A percentile compares a stretch with the other conserved stretches of the same genome.
Evolutionary conservation across 2,888 invertebrate species (phyloP).

Genomic region (Chrysolina americana): DNA sequence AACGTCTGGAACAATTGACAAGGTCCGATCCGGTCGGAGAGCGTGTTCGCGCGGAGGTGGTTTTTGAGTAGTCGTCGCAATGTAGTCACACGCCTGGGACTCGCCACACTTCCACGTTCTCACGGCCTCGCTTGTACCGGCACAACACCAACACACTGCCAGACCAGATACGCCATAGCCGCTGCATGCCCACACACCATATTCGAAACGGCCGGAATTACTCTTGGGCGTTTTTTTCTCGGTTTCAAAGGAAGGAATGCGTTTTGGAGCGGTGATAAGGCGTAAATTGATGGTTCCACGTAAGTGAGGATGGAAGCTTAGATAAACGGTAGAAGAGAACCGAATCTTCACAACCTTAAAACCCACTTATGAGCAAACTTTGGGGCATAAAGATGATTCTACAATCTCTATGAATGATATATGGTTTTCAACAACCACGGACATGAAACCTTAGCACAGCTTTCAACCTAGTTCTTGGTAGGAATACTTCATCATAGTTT

Average conservation of each 20-base stretch:
- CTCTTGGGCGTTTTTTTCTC: conserved; percentile 37
- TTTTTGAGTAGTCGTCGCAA: conserved; percentile 48
- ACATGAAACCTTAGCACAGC: no score
- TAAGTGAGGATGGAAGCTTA: not conserved
- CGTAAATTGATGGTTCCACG: not conserved
- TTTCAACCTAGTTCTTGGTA: no score
- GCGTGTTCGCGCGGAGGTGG: conserved; percentile 46
- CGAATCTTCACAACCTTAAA: not conserved
- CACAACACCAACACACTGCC: conserved; percentile 51
- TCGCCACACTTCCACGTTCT: conserved; percentile 65
- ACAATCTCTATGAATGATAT: no score
- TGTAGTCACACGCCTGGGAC: conserved; percentile 60
- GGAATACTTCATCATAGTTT: no score
- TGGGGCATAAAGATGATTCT: no score
- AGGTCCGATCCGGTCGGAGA: conserved; percentile 11
- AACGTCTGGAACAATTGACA: conserved; percentile 27
- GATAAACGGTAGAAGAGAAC: not conserved
- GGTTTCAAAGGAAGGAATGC: conserved; percentile 33
- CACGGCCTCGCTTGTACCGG: conserved; percentile 56
- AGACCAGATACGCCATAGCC: conserved; percentile 37
- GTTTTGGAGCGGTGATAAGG: conserved; percentile 25
- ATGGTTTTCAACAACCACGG: no score
- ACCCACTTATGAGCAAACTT: not conserved
- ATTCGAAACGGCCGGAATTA: conserved; percentile 30
- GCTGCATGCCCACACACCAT: conserved; percentile 36